Evolutionary conservation across 2,888 invertebrate genomes (phyloP).

Genomic region (Spisula subtruncata): DNA sequence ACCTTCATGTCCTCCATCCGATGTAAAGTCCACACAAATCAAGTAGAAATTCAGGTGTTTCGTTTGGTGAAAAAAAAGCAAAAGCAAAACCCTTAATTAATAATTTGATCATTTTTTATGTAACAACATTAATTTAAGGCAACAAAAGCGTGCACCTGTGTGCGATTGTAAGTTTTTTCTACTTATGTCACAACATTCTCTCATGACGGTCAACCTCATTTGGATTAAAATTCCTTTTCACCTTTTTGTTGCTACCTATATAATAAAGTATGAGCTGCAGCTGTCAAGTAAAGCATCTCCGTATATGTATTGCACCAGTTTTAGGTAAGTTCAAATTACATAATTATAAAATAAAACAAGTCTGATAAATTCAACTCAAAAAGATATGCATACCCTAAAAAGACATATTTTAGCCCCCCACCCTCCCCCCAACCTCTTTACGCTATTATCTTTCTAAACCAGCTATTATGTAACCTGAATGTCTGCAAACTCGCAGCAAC

Average conservation of each 20-base stretch:
- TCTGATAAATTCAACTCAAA: too few relatives aligned
- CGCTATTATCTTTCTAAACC: neutral
- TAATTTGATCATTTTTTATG: neutral
- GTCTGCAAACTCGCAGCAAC: too few relatives aligned
- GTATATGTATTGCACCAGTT: too few relatives aligned
- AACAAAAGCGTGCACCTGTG: neutral
- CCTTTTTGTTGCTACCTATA: neutral
- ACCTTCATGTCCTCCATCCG: neutral
- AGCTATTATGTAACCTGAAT: too few relatives aligned
- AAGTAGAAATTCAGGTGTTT: neutral
- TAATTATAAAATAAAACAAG: too few relatives aligned
- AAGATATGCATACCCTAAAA: too few relatives aligned
- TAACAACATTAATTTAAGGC: slow-evolving; percentile 6
- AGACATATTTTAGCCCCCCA: too few relatives aligned
- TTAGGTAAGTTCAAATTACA: too few relatives aligned
- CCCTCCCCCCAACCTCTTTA: neutral
- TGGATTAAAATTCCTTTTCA: neutral
- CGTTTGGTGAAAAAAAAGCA: neutral
- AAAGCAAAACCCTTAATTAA: slow-evolving; percentile 2
- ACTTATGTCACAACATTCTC: neutral
- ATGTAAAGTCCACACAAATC: neutral
- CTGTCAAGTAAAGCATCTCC: too few relatives aligned
- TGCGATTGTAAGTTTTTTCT: neutral
- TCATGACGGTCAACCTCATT: neutral
- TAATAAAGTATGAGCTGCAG: too few relatives aligned